Evolutionary conservation across 2,888 invertebrate species (phyloP).

Genomic region (Xylota sylvarum): DNA sequence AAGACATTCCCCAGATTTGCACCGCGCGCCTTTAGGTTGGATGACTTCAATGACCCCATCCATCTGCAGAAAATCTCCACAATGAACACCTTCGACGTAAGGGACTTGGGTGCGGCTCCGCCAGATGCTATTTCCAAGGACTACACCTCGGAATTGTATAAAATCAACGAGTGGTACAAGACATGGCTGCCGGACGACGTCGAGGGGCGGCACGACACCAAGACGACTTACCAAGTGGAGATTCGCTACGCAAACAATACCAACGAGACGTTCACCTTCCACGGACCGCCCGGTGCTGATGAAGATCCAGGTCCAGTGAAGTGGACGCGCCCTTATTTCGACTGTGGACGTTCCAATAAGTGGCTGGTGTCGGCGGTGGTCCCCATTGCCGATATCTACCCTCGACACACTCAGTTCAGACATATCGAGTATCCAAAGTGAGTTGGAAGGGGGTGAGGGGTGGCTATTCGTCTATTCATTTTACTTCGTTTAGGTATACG

Average conservation of each 20-base stretch:
- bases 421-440: constrained; percentile 97
- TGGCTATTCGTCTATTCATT: neutral
- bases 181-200: constrained; percentile 96
- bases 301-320: constrained; percentile 96
- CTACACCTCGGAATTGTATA: constrained; percentile 95
- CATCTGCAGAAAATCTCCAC: constrained; percentile 98
- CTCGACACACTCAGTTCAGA: constrained; percentile 95
- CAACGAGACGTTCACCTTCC: constrained; percentile 98
- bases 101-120: constrained; percentile 94
- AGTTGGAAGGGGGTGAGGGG: constrained; percentile 81
- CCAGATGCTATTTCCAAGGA: constrained; percentile 92
- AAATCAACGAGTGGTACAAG: constrained; percentile 97
- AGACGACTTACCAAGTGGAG: constrained; percentile 97
- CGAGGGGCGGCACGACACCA: constrained; percentile 93
- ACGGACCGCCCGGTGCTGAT: constrained; percentile 96
- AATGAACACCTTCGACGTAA: constrained; percentile 94
- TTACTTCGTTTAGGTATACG: constrained; percentile 89
- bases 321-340: constrained; percentile 98
- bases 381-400: constrained; percentile 98
- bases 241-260: constrained; percentile 97
- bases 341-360: constrained; percentile 97
- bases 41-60: constrained; percentile 98
- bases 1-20: constrained; percentile 97
- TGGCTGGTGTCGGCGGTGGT: constrained; percentile 98
- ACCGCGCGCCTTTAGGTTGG: constrained; percentile 95